These are phyloP conservation scores for Brachyptera putata DNA, from an alignment of 2,888 invertebrate genomes.

Conservation along the genomic window DNA sequence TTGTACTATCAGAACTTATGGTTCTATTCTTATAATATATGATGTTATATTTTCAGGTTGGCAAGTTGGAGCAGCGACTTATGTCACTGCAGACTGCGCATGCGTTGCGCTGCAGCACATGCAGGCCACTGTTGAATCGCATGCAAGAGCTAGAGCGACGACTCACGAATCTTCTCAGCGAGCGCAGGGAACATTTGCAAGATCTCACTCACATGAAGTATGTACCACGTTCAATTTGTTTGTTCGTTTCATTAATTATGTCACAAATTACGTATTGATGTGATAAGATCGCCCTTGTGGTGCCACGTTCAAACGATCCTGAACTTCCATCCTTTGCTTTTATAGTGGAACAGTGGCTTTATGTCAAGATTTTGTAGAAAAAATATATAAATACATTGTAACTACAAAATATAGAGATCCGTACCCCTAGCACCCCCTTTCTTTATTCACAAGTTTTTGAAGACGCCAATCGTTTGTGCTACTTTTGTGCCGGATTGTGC, in stretches of 20 bases:
- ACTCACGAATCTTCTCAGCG: slow-evolving; percentile 56
- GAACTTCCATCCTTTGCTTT: too few relatives aligned
- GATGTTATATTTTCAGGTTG: slow-evolving; percentile 54
- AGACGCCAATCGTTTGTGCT: too few relatives aligned
- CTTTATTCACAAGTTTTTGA: too few relatives aligned
- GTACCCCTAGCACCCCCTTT: too few relatives aligned
- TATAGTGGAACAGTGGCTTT: too few relatives aligned
- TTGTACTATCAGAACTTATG: too few relatives aligned
- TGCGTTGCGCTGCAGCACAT: slow-evolving; percentile 63
- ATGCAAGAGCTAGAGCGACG: slow-evolving; percentile 61
- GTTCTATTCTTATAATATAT: too few relatives aligned
- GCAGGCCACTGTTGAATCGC: slow-evolving; percentile 59
- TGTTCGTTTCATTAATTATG: neutral
- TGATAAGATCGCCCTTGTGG: too few relatives aligned
- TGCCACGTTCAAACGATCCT: too few relatives aligned
- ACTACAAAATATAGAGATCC: neutral
- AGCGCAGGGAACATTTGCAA: slow-evolving; percentile 63
- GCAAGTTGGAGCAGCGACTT: slow-evolving; percentile 65
- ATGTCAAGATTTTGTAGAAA: too few relatives aligned
- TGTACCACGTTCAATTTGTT: slow-evolving; percentile 40
- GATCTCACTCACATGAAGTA: slow-evolving; percentile 79
- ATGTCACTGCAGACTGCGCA: slow-evolving; percentile 65
- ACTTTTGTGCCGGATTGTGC: too few relatives aligned
- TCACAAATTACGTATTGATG: neutral
- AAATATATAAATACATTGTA: too few relatives aligned